phyloP scores from a whole-genome alignment of 1,140 invertebrate genomes.

The Philotrypesis tridentata region DNA sequence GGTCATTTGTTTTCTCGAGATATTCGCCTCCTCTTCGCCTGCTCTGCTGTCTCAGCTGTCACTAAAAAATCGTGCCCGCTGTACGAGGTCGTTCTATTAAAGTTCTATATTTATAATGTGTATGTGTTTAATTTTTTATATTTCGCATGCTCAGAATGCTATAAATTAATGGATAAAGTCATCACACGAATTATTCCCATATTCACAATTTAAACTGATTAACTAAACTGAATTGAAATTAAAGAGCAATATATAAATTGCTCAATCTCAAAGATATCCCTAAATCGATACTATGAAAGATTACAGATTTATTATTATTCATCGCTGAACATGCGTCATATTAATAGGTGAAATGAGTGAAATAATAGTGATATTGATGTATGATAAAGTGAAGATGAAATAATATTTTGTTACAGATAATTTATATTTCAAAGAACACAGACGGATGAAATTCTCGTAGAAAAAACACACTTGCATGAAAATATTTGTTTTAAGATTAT shows the following conservation, averaged over 20 bases:
- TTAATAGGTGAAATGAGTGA: conserved; percentile 34
- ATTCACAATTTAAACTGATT: too few relatives aligned
- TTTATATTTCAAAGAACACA: conserved; percentile 46
- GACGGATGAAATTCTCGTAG: conserved; percentile 43
- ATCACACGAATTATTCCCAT: too few relatives aligned
- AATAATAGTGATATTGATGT: conserved; percentile 26
- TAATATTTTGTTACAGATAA: conserved; percentile 25
- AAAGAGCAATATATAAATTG: not conserved
- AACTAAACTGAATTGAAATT: not conserved
- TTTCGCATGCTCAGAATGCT: conserved; percentile 14
- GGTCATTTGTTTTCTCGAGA: conserved; percentile 75
- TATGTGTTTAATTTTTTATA: conserved; percentile 36
- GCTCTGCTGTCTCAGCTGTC: conserved; percentile 72
- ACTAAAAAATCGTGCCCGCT: conserved; percentile 74
- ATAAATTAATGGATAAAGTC: not conserved
- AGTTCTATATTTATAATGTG: conserved; percentile 52
- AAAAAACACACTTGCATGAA: conserved; percentile 36
- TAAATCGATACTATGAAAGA: not conserved
- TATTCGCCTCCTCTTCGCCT: conserved; percentile 73
- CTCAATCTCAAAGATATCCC: not conserved
- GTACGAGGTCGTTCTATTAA: conserved; percentile 72
- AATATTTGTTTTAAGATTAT: conserved; percentile 49
- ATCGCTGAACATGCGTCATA: conserved; percentile 34
- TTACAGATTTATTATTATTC: not conserved
- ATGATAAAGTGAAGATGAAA: conserved; percentile 18